Evolutionary conservation across 2,797 vertebrate genomes (phyloP).

Genomic region (Brotula barbata): DNA sequence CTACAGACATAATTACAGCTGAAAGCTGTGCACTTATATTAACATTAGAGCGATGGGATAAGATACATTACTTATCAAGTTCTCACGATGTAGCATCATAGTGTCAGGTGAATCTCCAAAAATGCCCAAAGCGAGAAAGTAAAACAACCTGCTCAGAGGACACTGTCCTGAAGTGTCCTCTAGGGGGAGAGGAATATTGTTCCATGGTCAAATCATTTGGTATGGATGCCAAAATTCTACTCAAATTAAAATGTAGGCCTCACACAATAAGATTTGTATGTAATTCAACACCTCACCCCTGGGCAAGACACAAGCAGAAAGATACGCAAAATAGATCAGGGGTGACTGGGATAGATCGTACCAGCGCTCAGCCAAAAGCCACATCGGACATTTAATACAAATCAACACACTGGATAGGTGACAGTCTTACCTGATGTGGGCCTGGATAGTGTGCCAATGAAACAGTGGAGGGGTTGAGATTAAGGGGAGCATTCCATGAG

Average conservation of each 20-base stretch:
- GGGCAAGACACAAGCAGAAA: background rate
- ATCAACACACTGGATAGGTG: constrained; percentile 4
- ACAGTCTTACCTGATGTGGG: constrained; percentile 1
- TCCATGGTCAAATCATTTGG: no score
- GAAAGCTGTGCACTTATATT: background rate
- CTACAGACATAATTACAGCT: constrained; percentile 8
- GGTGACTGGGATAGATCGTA: background rate
- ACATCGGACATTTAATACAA: constrained; percentile 41
- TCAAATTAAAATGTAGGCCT: background rate
- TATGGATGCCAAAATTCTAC: background rate
- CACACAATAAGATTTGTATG: background rate
- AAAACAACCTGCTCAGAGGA: background rate
- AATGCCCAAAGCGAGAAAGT: no score
- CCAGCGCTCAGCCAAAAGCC: background rate
- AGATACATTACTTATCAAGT: constrained; percentile 4
- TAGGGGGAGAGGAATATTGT: no score
- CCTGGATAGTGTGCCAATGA: background rate
- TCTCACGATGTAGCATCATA: no score
- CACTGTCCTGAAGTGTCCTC: no score
- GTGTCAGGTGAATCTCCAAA: no score
- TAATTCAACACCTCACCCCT: background rate
- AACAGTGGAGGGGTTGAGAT: background rate
- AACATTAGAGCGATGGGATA: no score
- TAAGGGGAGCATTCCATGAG: constrained; percentile 33
- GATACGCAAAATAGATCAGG: background rate